These are phyloP conservation scores for Orthonyx spaldingii DNA, from an alignment of 2,113 vertebrate genomes.

Conservation along the genomic window DNA sequence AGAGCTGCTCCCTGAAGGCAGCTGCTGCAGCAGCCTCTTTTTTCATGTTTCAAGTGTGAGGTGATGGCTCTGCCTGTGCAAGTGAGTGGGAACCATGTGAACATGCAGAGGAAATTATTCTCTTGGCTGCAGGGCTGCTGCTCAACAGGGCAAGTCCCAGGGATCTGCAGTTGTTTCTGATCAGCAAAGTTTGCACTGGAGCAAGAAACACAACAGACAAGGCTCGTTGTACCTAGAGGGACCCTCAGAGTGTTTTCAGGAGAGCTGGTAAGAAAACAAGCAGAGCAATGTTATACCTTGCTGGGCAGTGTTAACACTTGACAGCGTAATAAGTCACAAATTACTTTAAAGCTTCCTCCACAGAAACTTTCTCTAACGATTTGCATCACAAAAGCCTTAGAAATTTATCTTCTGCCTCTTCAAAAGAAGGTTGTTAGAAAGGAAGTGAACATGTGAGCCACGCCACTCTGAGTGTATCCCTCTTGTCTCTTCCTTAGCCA, in stretches of 20 bases:
- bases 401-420: neutral
- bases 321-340: neutral
- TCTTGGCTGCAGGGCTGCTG: neutral
- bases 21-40: neutral
- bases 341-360: neutral
- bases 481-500: neutral
- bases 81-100: neutral
- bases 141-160: neutral
- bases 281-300: neutral
- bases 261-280: neutral
- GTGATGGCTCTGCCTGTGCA: neutral
- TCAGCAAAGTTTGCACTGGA: neutral
- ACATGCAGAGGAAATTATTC: neutral
- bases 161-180: constrained; percentile 17
- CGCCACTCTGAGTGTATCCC: neutral
- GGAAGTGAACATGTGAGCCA: neutral
- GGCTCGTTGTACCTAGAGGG: neutral
- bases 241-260: neutral
- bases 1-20: neutral
- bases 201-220: neutral
- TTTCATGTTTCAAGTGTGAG: neutral
- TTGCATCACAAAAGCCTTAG: neutral
- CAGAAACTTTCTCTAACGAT: neutral
- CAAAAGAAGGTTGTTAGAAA: neutral
- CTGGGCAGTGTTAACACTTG: neutral